A percentile compares a stretch with the other conserved stretches of the same genome.
Conservation (phyloP, 2,113 vertebrate genomes). For the Motacilla tschutschensis region DNA sequence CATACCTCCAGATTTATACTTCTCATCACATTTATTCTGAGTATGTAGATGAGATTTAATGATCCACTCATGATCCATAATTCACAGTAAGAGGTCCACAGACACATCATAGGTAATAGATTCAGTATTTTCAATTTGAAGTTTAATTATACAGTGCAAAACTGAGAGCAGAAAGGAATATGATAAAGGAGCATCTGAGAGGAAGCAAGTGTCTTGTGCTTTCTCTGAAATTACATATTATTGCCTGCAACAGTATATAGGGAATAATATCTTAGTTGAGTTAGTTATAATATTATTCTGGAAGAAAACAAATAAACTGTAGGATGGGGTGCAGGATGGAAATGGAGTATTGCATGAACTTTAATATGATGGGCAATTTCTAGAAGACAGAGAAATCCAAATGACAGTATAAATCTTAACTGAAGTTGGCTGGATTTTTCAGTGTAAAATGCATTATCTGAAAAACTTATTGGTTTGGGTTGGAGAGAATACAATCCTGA, state of each 20-base stretch:
- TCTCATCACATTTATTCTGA: not conserved
- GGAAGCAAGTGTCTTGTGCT: not conserved
- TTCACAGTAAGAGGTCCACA: not conserved
- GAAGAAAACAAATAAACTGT: not conserved
- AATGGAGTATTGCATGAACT: not conserved
- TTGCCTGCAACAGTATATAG: not conserved
- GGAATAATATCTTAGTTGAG: not conserved
- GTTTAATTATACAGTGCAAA: slow-evolving; percentile 9
- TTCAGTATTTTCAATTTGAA: slow-evolving; percentile 7
- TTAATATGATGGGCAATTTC: not conserved
- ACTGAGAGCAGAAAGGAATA: not conserved
- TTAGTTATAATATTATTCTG: not conserved
- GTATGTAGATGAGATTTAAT: not conserved
- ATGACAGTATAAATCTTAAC: not conserved
- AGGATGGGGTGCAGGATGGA: not conserved
- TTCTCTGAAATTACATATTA: not conserved
- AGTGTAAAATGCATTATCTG: not conserved
- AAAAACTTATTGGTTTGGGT: not conserved
- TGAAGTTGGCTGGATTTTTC: not conserved
- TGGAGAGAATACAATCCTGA: not conserved
- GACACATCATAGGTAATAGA: not conserved
- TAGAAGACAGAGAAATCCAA: slow-evolving; percentile 9
- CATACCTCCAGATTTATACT: not conserved
- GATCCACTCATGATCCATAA: not conserved
- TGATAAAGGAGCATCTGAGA: not conserved